A percentile compares a stretch with the other conserved stretches of the same genome.
phyloP scores from a whole-genome alignment of 1,140 invertebrate species.

The Drosophila sturtevanti region DNA sequence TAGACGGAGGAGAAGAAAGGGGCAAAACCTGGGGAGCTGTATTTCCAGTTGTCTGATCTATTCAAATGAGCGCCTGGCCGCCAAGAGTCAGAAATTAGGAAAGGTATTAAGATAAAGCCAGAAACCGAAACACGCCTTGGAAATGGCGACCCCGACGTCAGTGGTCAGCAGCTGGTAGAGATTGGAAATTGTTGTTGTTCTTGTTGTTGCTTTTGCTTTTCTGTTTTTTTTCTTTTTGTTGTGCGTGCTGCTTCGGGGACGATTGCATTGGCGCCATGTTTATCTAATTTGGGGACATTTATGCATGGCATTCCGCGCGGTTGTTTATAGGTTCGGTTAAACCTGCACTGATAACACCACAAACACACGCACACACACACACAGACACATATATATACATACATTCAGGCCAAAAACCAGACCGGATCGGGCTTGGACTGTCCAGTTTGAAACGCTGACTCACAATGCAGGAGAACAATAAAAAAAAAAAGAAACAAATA shows the following conservation, averaged over 20 bases:
- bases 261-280: conserved; percentile 83
- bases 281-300: conserved; percentile 83
- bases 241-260: conserved; percentile 47
- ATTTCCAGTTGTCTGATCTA: conserved; percentile 40
- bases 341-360: conserved; percentile 81
- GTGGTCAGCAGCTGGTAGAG: neutral
- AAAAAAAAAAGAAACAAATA: conserved; percentile 17
- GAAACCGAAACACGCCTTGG: conserved; percentile 58
- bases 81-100: conserved; percentile 67
- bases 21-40: neutral
- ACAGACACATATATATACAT: neutral
- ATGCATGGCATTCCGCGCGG: conserved; percentile 83
- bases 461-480: conserved; percentile 45
- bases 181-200: neutral
- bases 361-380: neutral
- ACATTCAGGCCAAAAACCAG: neutral
- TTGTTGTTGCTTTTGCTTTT: conserved; percentile 7
- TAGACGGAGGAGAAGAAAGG: no score
- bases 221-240: conserved; percentile 17
- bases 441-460: conserved; percentile 40
- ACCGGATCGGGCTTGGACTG: conserved; percentile 2
- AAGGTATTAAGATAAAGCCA: conserved; percentile 79
- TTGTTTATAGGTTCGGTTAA: conserved; percentile 83
- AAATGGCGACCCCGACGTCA: conserved; percentile 48
- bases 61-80: conserved; percentile 68